Percentiles rank a stretch among this genome's conserved stretches.
phyloP scores from a whole-genome alignment of 2,797 vertebrate genomes.

The Hydrocynus forskahlii region DNA sequence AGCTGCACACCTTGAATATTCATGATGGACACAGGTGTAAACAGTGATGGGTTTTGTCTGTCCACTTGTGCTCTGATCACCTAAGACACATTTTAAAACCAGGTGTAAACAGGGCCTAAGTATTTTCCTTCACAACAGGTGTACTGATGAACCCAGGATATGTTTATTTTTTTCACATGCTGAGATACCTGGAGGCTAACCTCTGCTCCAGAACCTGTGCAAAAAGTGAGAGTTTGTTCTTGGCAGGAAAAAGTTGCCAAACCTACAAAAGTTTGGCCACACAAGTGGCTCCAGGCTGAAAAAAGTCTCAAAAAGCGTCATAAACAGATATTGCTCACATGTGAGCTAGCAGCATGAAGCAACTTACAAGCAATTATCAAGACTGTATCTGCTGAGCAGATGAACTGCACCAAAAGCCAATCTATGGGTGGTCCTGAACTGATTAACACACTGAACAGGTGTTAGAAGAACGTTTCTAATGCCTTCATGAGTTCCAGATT shows the following conservation, averaged over 20 bases:
- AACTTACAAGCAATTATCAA: neutral
- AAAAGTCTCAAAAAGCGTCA: neutral
- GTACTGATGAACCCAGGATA: neutral
- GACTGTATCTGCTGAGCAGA: constrained; percentile 16
- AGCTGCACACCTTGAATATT: too few species aligned
- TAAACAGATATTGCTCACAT: constrained; percentile 7
- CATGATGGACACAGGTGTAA: too few species aligned
- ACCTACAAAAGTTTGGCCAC: neutral
- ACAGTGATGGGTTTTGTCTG: too few species aligned
- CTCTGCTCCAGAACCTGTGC: neutral
- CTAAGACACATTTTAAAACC: too few species aligned
- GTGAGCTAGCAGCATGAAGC: neutral
- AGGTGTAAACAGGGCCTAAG: too few species aligned
- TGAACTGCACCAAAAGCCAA: neutral
- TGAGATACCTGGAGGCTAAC: neutral
- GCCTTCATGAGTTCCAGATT: constrained; percentile 14
- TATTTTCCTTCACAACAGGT: neutral
- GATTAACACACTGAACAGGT: neutral
- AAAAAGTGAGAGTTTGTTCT: neutral
- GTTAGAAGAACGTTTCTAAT: neutral
- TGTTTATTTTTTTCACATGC: neutral
- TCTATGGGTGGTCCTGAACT: constrained; percentile 14
- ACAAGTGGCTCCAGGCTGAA: neutral
- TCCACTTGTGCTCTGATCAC: too few species aligned
- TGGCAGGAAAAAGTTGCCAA: neutral